Percentiles rank a stretch among this genome's conserved stretches.
Evolutionary conservation across 2,888 invertebrate species (phyloP).

Genomic region (Anthophora plumipes): DNA sequence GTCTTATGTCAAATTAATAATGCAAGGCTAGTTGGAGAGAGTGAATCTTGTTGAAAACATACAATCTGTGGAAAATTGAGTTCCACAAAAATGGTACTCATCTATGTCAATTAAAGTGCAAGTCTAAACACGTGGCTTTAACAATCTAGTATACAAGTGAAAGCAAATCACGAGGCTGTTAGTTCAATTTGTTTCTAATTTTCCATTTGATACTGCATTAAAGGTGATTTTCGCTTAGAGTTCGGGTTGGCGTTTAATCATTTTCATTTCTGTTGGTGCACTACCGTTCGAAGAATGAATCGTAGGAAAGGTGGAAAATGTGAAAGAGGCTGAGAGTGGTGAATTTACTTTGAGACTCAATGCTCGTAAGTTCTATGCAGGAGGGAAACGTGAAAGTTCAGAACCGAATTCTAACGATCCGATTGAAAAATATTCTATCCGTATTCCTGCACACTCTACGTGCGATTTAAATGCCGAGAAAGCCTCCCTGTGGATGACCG

Average conservation of each 20-base stretch:
- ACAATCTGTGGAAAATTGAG: too few species aligned
- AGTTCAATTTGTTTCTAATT: conserved; percentile 19
- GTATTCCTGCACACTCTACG: background rate
- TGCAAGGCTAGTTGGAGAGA: too few species aligned
- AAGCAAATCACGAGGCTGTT: background rate
- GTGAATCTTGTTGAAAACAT: too few species aligned
- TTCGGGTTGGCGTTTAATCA: conserved; percentile 79
- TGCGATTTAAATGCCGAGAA: background rate
- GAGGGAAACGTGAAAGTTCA: conserved; percentile 14
- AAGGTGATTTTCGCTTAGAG: conserved; percentile 76
- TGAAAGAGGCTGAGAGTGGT: background rate
- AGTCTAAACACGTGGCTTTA: too few species aligned
- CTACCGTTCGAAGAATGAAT: conserved; percentile 34
- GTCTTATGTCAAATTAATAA: too few species aligned
- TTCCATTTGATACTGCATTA: conserved; percentile 75
- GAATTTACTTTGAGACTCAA: conserved; percentile 43
- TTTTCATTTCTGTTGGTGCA: conserved; percentile 76
- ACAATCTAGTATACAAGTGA: conserved; percentile 1
- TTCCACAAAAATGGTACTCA: too few species aligned
- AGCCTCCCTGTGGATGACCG: too few species aligned
- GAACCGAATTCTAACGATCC: conserved; percentile 34
- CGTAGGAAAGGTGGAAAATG: conserved; percentile 21
- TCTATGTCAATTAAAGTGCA: too few species aligned
- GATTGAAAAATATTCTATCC: conserved; percentile 44
- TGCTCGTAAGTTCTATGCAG: conserved; percentile 19